Conservation (phyloP, 37 sponge, comb jelly and placozoan species). For the Bolinopsis microptera region DNA sequence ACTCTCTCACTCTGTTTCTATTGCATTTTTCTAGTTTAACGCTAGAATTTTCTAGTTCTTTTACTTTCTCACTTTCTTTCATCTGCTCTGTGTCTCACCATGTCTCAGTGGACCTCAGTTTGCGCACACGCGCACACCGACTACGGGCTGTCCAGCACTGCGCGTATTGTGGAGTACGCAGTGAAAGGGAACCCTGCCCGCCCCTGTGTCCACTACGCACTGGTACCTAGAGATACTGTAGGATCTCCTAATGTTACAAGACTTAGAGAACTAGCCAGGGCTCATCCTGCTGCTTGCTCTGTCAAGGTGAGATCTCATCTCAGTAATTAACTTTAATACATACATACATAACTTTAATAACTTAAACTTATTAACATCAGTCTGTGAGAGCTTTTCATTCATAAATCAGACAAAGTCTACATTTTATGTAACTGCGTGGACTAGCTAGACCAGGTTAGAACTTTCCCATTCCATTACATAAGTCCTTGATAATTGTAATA, state of each 20-base stretch:
- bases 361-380: too few species aligned
- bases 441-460: too few species aligned
- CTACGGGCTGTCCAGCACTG: slow-evolving; percentile 52
- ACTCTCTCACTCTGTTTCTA: too few species aligned
- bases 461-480: too few species aligned
- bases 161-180: slow-evolving; percentile 15
- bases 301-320: background rate
- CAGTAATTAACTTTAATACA: too few species aligned
- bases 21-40: too few species aligned
- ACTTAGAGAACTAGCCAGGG: background rate
- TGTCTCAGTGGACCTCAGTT: slow-evolving; percentile 62
- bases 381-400: too few species aligned
- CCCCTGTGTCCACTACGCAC: slow-evolving; percentile 15
- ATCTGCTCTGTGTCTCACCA: background rate
- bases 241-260: slow-evolving; percentile 41
- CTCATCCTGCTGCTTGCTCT: background rate
- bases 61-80: too few species aligned
- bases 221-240: slow-evolving; percentile 19
- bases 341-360: too few species aligned
- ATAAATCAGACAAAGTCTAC: too few species aligned
- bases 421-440: too few species aligned
- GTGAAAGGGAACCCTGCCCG: slow-evolving; percentile 38
- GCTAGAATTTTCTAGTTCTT: background rate
- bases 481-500: too few species aligned
- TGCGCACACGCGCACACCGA: slow-evolving; percentile 56